Percentiles rank a stretch among this genome's conserved stretches.
Evolutionary conservation across 2,888 invertebrate genomes (phyloP).

Genomic region (Creontiades dilutus): DNA sequence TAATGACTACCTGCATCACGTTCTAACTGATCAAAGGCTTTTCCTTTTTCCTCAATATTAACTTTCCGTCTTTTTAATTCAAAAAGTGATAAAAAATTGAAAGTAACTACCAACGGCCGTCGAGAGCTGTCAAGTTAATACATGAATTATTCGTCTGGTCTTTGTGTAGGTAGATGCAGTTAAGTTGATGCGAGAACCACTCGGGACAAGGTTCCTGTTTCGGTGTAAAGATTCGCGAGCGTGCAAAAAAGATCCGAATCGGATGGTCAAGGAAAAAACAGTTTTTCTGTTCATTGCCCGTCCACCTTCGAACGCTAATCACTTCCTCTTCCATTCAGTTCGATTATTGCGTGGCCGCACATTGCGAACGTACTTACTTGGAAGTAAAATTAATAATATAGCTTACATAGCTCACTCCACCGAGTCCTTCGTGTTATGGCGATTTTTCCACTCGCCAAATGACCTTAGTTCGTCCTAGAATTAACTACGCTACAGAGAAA

Average conservation of each 20-base stretch:
- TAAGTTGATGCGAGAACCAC: too few species aligned
- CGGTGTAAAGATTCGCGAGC: neutral
- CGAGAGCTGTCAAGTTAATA: too few species aligned
- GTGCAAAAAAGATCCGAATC: neutral
- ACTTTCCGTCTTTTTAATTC: too few species aligned
- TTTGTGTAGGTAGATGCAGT: too few species aligned
- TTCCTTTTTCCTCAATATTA: too few species aligned
- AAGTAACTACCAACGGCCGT: too few species aligned
- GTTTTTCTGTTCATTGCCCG: neutral
- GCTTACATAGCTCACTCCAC: neutral
- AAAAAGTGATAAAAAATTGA: too few species aligned
- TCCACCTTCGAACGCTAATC: constrained; percentile 47
- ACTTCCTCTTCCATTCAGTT: constrained; percentile 2
- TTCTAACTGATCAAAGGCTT: too few species aligned
- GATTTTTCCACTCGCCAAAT: neutral
- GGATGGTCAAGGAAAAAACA: neutral
- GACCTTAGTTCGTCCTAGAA: neutral
- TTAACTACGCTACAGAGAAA: neutral
- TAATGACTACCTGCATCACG: too few species aligned
- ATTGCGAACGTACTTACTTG: neutral
- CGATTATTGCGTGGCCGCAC: constrained; percentile 34
- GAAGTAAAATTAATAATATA: neutral
- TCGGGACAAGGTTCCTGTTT: too few species aligned
- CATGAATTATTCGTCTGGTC: too few species aligned
- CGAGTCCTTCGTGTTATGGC: neutral